A percentile compares a stretch with the other conserved stretches of the same genome.
phyloP scores from a whole-genome alignment of 2,113 vertebrate species.

The Pipra filicauda region DNA sequence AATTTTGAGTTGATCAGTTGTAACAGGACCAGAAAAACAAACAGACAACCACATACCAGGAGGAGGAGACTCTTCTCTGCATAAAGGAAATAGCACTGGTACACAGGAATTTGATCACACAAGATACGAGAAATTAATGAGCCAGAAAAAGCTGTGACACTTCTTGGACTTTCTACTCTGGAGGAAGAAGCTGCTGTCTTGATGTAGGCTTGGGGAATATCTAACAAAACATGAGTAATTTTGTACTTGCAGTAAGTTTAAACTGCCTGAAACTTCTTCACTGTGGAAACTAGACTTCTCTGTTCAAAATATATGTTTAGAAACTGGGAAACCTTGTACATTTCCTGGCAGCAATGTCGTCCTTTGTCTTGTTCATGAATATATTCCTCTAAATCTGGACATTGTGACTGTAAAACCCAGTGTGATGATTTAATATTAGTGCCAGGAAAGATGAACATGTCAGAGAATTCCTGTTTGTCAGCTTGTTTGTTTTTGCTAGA shows the following conservation, averaged over 20 bases:
- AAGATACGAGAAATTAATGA: not conserved
- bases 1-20: not conserved
- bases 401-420: not conserved
- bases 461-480: not conserved
- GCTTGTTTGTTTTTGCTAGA: not conserved
- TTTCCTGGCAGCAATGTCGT: not conserved
- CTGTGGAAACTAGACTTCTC: not conserved
- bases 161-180: not conserved
- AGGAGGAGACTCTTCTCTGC: not conserved
- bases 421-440: not conserved
- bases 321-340: not conserved
- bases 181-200: not conserved
- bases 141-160: not conserved
- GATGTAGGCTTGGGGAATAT: accelerated
- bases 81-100: not conserved
- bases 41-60: not conserved
- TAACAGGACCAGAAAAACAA: not conserved
- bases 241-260: not conserved
- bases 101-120: not conserved
- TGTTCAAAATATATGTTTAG: not conserved
- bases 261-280: not conserved
- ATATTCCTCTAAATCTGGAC: not conserved
- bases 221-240: not conserved
- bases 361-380: not conserved
- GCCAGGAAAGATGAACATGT: not conserved